A percentile compares a stretch with the other conserved stretches of the same genome.
These are phyloP conservation scores for Idaea aversata DNA, from an alignment of 2,888 invertebrate genomes.

Conservation along the genomic window DNA sequence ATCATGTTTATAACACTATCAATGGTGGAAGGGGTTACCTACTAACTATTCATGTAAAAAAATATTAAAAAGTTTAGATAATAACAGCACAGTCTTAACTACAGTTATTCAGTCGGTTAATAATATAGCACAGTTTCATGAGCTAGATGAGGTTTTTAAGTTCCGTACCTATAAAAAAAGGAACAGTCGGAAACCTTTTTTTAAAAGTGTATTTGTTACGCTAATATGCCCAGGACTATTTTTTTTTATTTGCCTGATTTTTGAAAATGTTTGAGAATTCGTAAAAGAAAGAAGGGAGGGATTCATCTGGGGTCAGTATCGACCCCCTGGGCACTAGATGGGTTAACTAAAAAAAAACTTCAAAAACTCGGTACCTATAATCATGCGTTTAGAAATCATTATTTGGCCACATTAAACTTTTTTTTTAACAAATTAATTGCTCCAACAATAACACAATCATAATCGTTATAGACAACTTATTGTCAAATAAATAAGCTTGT, in stretches of 20 bases:
- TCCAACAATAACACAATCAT: not conserved
- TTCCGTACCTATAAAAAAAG: not conserved
- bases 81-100: not conserved
- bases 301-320: too few relatives aligned
- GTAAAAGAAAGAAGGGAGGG: too few relatives aligned
- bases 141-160: not conserved
- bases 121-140: not conserved
- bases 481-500: slow-evolving; percentile 19
- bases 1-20: too few relatives aligned
- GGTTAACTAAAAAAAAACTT: too few relatives aligned
- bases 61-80: not conserved
- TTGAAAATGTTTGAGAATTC: too few relatives aligned
- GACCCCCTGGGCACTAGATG: too few relatives aligned
- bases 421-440: too few relatives aligned
- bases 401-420: slow-evolving; percentile 1
- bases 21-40: too few relatives aligned
- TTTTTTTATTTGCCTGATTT: too few relatives aligned
- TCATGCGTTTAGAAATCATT: slow-evolving; percentile 4
- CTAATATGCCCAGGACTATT: not conserved
- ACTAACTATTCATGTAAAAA: too few relatives aligned
- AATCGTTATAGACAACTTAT: slow-evolving; percentile 23
- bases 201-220: not conserved
- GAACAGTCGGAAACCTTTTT: not conserved
- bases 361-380: too few relatives aligned
- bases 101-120: not conserved